Conservation (phyloP, 2,797 vertebrate genomes). For the Xenops minutus region DNA sequence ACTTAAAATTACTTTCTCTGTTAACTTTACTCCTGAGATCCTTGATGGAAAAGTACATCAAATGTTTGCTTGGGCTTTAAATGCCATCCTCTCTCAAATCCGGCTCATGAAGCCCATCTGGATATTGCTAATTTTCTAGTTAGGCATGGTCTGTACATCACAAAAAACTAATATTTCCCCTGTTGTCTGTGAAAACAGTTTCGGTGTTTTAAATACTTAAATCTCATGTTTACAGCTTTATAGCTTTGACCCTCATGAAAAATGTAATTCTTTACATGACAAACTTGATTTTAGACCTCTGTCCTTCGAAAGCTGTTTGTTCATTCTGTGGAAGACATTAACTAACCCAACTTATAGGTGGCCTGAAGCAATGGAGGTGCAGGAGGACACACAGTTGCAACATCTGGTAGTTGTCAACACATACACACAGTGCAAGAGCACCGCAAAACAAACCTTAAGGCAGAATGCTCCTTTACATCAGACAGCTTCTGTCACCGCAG, state of each 20-base stretch:
- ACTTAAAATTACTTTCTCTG: constrained; percentile 9
- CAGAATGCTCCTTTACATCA: background rate
- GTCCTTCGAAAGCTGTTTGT: background rate
- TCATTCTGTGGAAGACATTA: background rate
- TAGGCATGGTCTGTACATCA: background rate
- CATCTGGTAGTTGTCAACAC: background rate
- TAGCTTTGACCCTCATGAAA: background rate
- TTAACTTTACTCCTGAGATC: constrained; percentile 36
- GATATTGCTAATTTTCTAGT: constrained; percentile 25
- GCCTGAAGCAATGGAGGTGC: background rate
- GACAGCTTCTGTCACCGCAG: background rate
- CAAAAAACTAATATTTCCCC: background rate
- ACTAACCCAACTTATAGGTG: background rate
- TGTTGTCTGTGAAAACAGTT: background rate
- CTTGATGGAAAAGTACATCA: constrained; percentile 17
- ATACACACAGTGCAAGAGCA: background rate
- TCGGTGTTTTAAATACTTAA: background rate
- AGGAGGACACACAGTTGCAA: background rate
- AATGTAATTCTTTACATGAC: background rate
- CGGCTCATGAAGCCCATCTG: constrained; percentile 5
- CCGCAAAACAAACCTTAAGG: background rate
- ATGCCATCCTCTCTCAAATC: constrained; percentile 16
- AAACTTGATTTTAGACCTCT: background rate
- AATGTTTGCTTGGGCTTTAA: constrained; percentile 1
- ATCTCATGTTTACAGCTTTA: background rate